Conservation (phyloP, 1,140 invertebrate species). For the Euschistus heros region DNA sequence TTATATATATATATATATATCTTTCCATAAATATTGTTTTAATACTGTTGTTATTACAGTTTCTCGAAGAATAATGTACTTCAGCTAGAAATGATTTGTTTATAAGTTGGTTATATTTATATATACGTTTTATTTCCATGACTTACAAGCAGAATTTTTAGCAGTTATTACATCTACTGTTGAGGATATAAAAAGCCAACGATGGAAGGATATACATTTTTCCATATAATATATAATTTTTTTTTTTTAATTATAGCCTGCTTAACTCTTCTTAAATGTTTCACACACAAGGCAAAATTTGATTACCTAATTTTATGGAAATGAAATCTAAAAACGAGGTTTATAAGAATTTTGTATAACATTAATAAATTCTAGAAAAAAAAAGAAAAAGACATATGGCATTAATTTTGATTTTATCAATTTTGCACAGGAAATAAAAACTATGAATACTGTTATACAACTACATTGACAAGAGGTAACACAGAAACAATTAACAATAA, state of each 20-base stretch:
- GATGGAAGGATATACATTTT: slow-evolving; percentile 5
- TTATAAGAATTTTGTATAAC: too few relatives aligned
- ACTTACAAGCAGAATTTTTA: background rate
- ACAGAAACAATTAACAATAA: slow-evolving; percentile 12
- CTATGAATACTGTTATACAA: too few relatives aligned
- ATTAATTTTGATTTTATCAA: too few relatives aligned
- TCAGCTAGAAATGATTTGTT: background rate
- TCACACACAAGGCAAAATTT: too few relatives aligned
- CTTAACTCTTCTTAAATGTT: too few relatives aligned
- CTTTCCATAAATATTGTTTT: background rate
- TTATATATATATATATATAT: background rate
- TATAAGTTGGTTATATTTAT: slow-evolving; percentile 1
- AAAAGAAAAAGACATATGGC: too few relatives aligned
- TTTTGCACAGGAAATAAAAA: too few relatives aligned
- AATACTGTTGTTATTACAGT: slow-evolving; percentile 9
- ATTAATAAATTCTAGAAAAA: too few relatives aligned
- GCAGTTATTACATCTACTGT: background rate
- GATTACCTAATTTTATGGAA: too few relatives aligned
- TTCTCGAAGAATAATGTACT: background rate
- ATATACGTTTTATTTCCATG: background rate
- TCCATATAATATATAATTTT: too few relatives aligned
- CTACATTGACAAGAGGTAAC: background rate
- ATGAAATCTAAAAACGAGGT: too few relatives aligned
- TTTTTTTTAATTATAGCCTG: too few relatives aligned
- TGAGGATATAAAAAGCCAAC: slow-evolving; percentile 7